phyloP scores from a whole-genome alignment of 1,140 invertebrate species.

The Andricus grossulariae region DNA sequence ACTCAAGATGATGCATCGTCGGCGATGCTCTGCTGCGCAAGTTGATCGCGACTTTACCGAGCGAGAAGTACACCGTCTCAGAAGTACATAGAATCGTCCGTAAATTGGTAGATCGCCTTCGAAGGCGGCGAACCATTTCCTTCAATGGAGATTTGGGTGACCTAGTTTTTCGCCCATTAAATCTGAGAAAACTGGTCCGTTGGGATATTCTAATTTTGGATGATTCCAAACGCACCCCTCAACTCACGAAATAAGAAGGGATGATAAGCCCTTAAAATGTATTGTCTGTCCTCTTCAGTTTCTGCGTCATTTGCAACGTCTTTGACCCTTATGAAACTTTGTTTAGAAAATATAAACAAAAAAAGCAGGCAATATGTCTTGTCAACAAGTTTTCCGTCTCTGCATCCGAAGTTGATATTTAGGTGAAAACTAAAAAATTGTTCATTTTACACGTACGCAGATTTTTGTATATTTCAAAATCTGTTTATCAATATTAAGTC shows the following conservation, averaged over 20 bases:
- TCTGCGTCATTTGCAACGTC: too few species aligned
- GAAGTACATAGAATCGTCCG: conserved; percentile 50
- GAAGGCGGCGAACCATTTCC: conserved; percentile 42
- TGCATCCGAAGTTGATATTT: too few species aligned
- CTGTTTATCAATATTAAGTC: too few species aligned
- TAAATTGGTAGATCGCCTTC: conserved; percentile 50
- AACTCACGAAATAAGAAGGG: background rate
- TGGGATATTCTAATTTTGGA: conserved; percentile 1
- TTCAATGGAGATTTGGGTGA: background rate
- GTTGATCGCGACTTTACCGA: conserved; percentile 54
- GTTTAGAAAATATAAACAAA: too few species aligned
- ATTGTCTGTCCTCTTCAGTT: too few species aligned
- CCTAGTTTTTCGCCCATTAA: background rate
- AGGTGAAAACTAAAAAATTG: too few species aligned
- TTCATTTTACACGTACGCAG: too few species aligned
- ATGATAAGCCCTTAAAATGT: too few species aligned
- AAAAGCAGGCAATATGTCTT: too few species aligned
- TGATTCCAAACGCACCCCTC: background rate
- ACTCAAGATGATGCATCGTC: conserved; percentile 63
- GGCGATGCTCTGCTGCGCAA: conserved; percentile 58
- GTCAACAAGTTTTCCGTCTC: too few species aligned
- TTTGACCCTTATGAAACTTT: too few species aligned
- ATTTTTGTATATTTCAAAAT: too few species aligned
- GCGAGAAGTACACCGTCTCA: conserved; percentile 45
- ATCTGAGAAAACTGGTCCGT: background rate